Evolutionary conservation across 2,797 vertebrate species (phyloP), one percentile per base, ranked within the genome.

Genomic region (Eulemur rubriventer): DNA sequence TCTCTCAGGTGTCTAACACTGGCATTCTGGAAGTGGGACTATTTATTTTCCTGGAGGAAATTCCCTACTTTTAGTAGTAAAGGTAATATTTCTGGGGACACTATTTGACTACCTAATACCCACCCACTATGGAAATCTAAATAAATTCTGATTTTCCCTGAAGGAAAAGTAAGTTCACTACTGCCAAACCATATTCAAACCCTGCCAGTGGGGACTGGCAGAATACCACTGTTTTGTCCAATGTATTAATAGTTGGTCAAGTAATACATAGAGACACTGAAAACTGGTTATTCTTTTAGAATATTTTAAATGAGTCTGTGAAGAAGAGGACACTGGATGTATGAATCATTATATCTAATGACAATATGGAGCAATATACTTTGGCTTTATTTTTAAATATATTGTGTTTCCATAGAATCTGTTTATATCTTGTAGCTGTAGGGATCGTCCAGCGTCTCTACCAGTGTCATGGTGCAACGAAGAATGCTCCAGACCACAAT

Each of bases 351-450:
- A 3, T 72, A 69, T 57, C 14, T 67, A 43, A 63, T 55, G 30
- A 86, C 55, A 94, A 55, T 75, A 70, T 11, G 11, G 63, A 63
- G n/a, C 2, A 67, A 76, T 55, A 17, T 35, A n/a, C 12, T 76
- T 52, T 81, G 28, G 11, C 72, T 82, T 95, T 80, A 79, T 81
- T 96, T 92, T 75, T 52, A 95, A 87, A 84, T 90, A 84, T 9
- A 38, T 67, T 84, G 18, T 69, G 33, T 69, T 79, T 91, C 70
- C 7, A 5, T n/a, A 85, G 67, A 92, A 95, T 70, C 43, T 70
- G 26, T 79, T 5, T 83, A 33, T 80, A 81, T 6, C 57, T n/a
- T n/a, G n/a, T n/a, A n/a, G n/a, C n/a, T n/a, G n/a, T n/a, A n/a
- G n/a, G n/a, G n/a, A n/a, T n/a, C n/a, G n/a, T n/a, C n/a, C n/a